A percentile compares a stretch with the other conserved stretches of the same genome.
These are phyloP conservation scores for Rhinophrynus dorsalis DNA, from an alignment of 2,797 vertebrate genomes.

Conservation along the genomic window DNA sequence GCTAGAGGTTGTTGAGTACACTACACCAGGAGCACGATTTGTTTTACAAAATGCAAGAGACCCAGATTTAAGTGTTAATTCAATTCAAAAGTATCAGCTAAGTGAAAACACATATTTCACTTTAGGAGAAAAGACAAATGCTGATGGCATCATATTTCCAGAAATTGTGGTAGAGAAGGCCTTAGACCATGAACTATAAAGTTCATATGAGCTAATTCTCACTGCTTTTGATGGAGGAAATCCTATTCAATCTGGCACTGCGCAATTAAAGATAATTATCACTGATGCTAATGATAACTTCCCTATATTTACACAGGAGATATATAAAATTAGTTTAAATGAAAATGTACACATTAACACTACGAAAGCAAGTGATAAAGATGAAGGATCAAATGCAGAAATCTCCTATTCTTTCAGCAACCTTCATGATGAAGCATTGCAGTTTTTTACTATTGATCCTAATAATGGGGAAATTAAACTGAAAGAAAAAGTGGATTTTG, in stretches of 20 bases:
- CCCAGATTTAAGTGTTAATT: constrained; percentile 55
- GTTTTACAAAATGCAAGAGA: constrained; percentile 58
- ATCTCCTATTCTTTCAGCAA: constrained; percentile 66
- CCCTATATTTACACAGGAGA: constrained; percentile 60
- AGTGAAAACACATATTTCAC: constrained; percentile 51
- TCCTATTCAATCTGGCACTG: constrained; percentile 65
- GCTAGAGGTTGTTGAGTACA: constrained; percentile 50
- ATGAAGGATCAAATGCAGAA: constrained; percentile 67
- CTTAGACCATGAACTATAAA: constrained; percentile 56
- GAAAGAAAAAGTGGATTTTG: constrained; percentile 61
- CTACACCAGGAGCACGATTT: constrained; percentile 61
- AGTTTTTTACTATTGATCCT: constrained; percentile 57
- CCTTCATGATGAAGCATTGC: constrained; percentile 52
- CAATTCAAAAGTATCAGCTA: constrained; percentile 55
- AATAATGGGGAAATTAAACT: constrained; percentile 72
- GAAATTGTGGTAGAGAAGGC: constrained; percentile 53
- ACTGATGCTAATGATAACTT: constrained; percentile 76
- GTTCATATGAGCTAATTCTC: constrained; percentile 64
- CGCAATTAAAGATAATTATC: constrained; percentile 61
- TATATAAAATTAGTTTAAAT: constrained; percentile 61
- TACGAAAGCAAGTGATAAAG: constrained; percentile 62
- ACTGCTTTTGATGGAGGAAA: constrained; percentile 76
- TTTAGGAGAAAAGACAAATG: constrained; percentile 53
- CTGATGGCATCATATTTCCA: constrained; percentile 44
- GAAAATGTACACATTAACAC: constrained; percentile 62